Evolutionary conservation across 1,140 invertebrate species (phyloP).

Genomic region (Brachionus koreanus): DNA sequence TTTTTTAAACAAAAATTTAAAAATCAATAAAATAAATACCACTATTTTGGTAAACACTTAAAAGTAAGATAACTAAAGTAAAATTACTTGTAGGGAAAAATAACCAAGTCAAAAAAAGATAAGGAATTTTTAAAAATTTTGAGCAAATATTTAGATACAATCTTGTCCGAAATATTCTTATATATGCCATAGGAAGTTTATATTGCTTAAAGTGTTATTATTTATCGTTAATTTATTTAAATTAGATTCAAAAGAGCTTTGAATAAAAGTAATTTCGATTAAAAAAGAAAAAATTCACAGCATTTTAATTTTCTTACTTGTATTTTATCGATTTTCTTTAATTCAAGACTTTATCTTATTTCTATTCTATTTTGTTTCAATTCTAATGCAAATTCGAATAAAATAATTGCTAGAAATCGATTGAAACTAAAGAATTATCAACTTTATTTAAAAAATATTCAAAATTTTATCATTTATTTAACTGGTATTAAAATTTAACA

Average conservation of each 20-base stretch:
- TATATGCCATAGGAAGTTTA: neutral
- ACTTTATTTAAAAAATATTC: too few relatives aligned
- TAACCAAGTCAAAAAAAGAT: too few relatives aligned
- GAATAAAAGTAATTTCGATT: constrained; percentile 25
- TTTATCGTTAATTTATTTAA: constrained; percentile 32
- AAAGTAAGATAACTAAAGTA: too few relatives aligned
- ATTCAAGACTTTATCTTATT: neutral
- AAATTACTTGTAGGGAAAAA: too few relatives aligned
- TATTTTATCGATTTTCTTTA: neutral
- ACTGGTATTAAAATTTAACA: too few relatives aligned
- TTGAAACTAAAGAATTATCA: neutral
- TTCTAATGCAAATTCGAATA: neutral
- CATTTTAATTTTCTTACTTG: neutral
- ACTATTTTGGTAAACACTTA: too few relatives aligned
- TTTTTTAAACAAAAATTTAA: too few relatives aligned
- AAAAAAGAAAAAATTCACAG: neutral
- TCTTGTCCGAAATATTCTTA: neutral
- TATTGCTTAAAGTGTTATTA: neutral
- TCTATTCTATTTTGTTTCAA: neutral
- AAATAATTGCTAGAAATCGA: neutral
- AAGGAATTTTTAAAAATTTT: too few relatives aligned
- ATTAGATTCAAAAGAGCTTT: constrained; percentile 2
- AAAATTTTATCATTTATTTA: too few relatives aligned
- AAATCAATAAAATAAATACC: too few relatives aligned
- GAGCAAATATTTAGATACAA: too few relatives aligned